These are phyloP conservation scores for Formica aserva DNA, from an alignment of 2,888 invertebrate species.

Conservation along the genomic window DNA sequence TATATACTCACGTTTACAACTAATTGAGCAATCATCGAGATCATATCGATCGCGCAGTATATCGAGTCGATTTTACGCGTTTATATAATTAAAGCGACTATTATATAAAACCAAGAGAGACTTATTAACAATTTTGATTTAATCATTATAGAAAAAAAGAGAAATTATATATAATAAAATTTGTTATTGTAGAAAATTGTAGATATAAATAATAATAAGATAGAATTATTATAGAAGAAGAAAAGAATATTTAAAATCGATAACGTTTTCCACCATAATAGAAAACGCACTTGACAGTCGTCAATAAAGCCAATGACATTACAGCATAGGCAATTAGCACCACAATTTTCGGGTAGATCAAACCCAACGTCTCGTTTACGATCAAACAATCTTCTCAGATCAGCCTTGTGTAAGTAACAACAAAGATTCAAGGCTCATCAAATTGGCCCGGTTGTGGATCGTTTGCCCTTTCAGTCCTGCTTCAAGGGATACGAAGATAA, in stretches of 20 bases:
- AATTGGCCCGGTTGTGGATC: constrained; percentile 37
- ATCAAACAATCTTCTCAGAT: constrained; percentile 11
- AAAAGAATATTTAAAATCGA: constrained; percentile 20
- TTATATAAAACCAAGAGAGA: constrained; percentile 34
- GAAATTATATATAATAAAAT: not conserved
- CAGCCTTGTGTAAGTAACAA: not conserved
- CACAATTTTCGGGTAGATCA: not conserved
- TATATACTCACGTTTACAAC: constrained; percentile 65
- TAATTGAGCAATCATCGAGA: constrained; percentile 75
- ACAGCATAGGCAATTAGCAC: constrained; percentile 14
- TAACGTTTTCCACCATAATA: constrained; percentile 41
- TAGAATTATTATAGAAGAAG: constrained; percentile 33
- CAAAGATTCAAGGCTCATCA: constrained; percentile 6
- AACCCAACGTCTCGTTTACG: constrained; percentile 2
- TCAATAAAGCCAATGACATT: constrained; percentile 24
- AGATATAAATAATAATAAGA: constrained; percentile 35
- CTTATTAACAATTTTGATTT: constrained; percentile 57
- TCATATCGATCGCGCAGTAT: constrained; percentile 23
- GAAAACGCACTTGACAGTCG: constrained; percentile 24
- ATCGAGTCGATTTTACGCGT: constrained; percentile 41
- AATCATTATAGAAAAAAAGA: constrained; percentile 32
- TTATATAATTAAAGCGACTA: constrained; percentile 36
- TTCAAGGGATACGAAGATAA: constrained; percentile 42
- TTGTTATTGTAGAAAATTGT: not conserved
- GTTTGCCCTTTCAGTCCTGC: constrained; percentile 17